Percentiles rank a stretch among this genome's conserved stretches.
Evolutionary conservation across 2,888 invertebrate genomes (phyloP).

Genomic region (Zonitis immaculata): DNA sequence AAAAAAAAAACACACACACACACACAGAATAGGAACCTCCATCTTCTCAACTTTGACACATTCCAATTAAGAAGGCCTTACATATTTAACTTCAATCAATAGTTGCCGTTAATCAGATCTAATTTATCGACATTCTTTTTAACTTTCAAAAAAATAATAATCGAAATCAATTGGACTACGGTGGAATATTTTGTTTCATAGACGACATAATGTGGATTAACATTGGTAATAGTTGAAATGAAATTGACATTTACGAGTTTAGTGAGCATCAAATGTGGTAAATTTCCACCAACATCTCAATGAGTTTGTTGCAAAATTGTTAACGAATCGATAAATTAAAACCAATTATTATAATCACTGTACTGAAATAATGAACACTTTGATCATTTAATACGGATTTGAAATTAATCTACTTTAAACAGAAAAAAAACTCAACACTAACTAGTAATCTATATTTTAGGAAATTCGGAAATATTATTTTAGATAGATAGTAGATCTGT

Average conservation of each 20-base stretch:
- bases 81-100: no score
- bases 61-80: slow-evolving; percentile 17
- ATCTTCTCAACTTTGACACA: slow-evolving; percentile 20
- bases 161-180: not conserved
- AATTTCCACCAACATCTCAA: not conserved
- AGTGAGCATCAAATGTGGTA: not conserved
- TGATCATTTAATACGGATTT: not conserved
- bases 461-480: no score
- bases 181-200: not conserved
- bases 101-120: no score
- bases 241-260: not conserved
- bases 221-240: not conserved
- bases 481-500: no score
- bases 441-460: not conserved
- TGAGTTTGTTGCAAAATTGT: not conserved
- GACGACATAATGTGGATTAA: not conserved
- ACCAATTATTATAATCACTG: not conserved
- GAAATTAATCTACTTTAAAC: not conserved
- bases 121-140: no score
- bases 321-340: not conserved
- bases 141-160: no score
- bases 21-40: slow-evolving; percentile 4
- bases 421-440: not conserved
- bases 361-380: not conserved
- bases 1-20: no score